These are phyloP conservation scores for Camptogramma bilineatum DNA, from an alignment of 2,888 invertebrate species.

Conservation along the genomic window DNA sequence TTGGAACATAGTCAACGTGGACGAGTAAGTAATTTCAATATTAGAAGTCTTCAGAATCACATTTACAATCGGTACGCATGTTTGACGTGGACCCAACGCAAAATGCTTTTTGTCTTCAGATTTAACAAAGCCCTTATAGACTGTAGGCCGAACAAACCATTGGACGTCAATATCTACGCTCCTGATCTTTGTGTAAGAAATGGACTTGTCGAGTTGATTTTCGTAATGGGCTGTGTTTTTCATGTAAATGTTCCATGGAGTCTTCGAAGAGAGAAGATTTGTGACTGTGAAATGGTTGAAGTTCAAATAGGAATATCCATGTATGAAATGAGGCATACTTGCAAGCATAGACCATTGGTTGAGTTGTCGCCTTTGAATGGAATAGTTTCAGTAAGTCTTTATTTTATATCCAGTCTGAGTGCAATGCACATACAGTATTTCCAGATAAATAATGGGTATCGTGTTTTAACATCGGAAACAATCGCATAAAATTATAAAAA, in stretches of 20 bases:
- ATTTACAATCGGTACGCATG: too few species aligned
- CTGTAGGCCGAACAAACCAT: slow-evolving; percentile 68
- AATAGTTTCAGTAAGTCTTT: slow-evolving; percentile 63
- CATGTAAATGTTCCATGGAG: slow-evolving; percentile 67
- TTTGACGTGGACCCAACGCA: too few species aligned
- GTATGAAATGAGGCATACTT: slow-evolving; percentile 74
- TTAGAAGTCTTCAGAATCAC: too few species aligned
- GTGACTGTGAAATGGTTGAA: slow-evolving; percentile 76
- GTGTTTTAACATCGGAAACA: too few species aligned
- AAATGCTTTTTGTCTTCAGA: slow-evolving; percentile 46
- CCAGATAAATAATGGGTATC: too few species aligned
- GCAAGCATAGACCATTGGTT: slow-evolving; percentile 67
- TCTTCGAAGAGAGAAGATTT: slow-evolving; percentile 73
- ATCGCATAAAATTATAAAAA: too few species aligned
- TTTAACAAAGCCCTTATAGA: slow-evolving; percentile 70
- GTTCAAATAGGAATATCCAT: slow-evolving; percentile 71
- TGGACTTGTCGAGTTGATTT: slow-evolving; percentile 65
- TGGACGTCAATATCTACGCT: slow-evolving; percentile 66
- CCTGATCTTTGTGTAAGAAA: slow-evolving; percentile 70
- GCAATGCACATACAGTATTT: slow-evolving; percentile 1
- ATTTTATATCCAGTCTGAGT: background rate
- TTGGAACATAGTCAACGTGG: slow-evolving; percentile 77
- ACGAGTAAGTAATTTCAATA: slow-evolving; percentile 63
- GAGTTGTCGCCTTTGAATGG: slow-evolving; percentile 67
- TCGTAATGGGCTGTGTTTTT: slow-evolving; percentile 73